Percentiles rank a stretch among this genome's conserved stretches.
Evolutionary conservation across 2,113 vertebrate genomes (phyloP).

Genomic region (Isurus oxyrinchus): DNA sequence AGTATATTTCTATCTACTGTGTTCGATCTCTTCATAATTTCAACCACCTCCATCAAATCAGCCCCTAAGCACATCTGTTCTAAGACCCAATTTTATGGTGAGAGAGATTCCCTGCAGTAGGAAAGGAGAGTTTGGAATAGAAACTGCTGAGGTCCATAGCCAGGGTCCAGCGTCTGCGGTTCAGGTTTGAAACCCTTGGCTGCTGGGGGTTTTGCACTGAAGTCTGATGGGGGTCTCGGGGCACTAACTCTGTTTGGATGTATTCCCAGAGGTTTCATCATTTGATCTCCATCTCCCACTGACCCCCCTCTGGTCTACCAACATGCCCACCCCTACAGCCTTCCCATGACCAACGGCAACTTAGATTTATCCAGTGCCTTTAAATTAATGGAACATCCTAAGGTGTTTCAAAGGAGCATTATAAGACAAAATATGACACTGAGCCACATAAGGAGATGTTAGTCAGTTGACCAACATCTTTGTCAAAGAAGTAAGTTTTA

Average conservation of each 20-base stretch:
- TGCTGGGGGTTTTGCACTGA: neutral
- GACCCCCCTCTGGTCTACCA: neutral
- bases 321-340: too few species aligned
- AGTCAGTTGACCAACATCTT: too few species aligned
- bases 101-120: neutral
- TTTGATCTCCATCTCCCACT: neutral
- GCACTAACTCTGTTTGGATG: too few species aligned
- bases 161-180: neutral
- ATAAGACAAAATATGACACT: too few species aligned
- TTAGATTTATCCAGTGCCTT: too few species aligned
- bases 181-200: neutral
- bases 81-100: neutral
- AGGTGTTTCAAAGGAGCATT: too few species aligned
- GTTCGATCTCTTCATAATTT: neutral
- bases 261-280: too few species aligned
- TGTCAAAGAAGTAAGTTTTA: too few species aligned
- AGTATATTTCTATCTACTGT: neutral
- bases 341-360: too few species aligned
- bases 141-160: neutral
- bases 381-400: too few species aligned
- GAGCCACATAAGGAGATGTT: too few species aligned
- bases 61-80: neutral
- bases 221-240: neutral
- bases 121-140: neutral
- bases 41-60: neutral